Base-by-base conservation (phyloP, 2,797 vertebrate species). In the Gadopsis marmoratus region DNA sequence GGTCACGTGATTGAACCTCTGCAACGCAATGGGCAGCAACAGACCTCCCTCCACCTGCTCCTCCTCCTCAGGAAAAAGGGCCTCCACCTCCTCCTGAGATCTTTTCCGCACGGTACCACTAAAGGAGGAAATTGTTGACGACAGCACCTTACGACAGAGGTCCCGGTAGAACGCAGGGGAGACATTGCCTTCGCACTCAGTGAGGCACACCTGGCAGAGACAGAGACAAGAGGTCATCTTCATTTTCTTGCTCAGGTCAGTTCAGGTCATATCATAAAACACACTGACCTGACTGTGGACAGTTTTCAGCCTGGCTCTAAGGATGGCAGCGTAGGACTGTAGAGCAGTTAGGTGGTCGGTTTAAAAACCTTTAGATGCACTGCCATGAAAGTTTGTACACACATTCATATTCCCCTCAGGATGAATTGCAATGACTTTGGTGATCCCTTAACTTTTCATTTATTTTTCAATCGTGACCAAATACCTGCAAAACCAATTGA, bases 101-200 rank as follows among this genome's bases (percentile, higher is more conserved):
- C 94, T 91, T 89, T 95, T 96, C 58, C 90, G 86, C 77, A 91
- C 59, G 17, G 71, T 56, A 14, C 88, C 85, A 19, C 84, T 83
- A 19, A 94, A 68, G 0, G 95, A 88, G 0, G 89, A 85, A 53
- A 89, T 43, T 17, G 70, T 77, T 7, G 78, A 85, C 3, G 90
- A 92, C 69, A 93, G 47, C 1, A 89, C 83, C 58, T 94, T 92
- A 53, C 82, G 91, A 53, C 98, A 99, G 0, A 95, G 82, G 79
- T 97, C 96, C 97, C 97, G 97, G 84, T 95, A 95, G 58, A 94
- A 90, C 16, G 95, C 91, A 0, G 95, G 93, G 56, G 92, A 94
- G 59, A 94, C 68, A 33, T 92, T 94, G 9, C 92, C 95, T 88
- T 97, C 94, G 2, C 98, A 99, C 81, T 97, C 96, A 62, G 97